Evolutionary conservation across 2,888 invertebrate species (phyloP).

Genomic region (Lochmaea crataegi): DNA sequence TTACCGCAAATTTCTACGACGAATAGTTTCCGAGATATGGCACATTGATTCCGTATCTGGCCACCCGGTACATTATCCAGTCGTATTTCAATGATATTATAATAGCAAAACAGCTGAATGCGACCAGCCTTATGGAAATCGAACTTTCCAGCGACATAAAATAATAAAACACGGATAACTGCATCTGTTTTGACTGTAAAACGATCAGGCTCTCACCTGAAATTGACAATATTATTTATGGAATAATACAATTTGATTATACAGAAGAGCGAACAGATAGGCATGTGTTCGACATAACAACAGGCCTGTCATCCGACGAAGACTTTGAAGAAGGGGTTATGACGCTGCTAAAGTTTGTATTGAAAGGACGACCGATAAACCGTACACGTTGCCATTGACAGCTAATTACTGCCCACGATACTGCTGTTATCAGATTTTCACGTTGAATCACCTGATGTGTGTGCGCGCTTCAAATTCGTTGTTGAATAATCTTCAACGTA

Average conservation of each 20-base stretch:
- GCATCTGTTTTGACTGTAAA: conserved; percentile 40
- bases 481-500: conserved; percentile 24
- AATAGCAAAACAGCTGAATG: not conserved
- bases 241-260: conserved; percentile 51
- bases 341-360: conserved; percentile 37
- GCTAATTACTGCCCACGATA: conserved; percentile 58
- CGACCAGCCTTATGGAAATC: not conserved
- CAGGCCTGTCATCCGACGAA: conserved; percentile 34
- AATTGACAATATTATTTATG: conserved; percentile 53
- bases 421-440: conserved; percentile 56
- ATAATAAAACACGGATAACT: conserved; percentile 41
- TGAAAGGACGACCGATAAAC: conserved; percentile 48
- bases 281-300: conserved; percentile 51
- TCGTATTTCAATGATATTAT: not conserved
- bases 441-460: conserved; percentile 50
- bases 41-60: too few species aligned
- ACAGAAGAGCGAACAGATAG: conserved; percentile 48
- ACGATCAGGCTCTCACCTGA: conserved; percentile 45
- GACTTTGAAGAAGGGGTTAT: conserved; percentile 50
- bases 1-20: too few species aligned
- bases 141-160: not conserved
- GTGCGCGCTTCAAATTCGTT: conserved; percentile 10
- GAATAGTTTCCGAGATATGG: too few species aligned
- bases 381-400: conserved; percentile 56
- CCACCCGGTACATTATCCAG: too few species aligned